Base-by-base conservation (phyloP, 2,797 vertebrate genomes). In the Lutra lutra region DNA sequence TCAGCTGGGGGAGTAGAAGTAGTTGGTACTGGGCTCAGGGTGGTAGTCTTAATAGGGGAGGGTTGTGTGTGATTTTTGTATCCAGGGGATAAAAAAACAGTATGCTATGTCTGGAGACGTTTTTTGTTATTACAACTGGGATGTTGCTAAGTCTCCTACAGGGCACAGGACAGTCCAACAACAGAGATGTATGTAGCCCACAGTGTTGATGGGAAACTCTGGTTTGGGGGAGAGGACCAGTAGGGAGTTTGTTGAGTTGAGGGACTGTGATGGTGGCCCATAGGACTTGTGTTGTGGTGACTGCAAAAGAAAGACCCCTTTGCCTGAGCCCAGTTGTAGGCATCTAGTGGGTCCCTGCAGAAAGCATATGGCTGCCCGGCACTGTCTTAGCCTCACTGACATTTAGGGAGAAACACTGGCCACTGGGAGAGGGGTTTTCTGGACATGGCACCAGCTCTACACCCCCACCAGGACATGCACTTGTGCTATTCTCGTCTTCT, bases 371-470 rank as follows among this genome's bases (percentile, higher is more conserved):
- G 79, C 58, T 68, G 17, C 38, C 80, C 21, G 3, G 32, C 4
- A 14, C 46, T 29, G 12, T 72, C 21, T 4, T 5, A 7, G 32
- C 48, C 14, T 27, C 25, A 15, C 17, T 1, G 11, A 13, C 25
- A 20, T 32, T 13, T 64, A 35, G 54, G 38, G 40, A 64, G 27
- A 11, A 75, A 10, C 73, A 18, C 27, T 2, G 7, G 73, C 27
- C 25, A 8, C 15, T 77, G 73, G 73, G 27, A 86, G 48, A 35
- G 25, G 5, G 21, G 29, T 12, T 10, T 13, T 38, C 38, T 35
- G 43, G 43, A 14, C 0, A 5, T 3, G 73, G 35, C 3, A 0
- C 7, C 40, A 43, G n/a, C 27, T 6, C 46, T 17, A 5, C 4
- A 10, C 46, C 58, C 32, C 12, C 35, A 11, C 13, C 6, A 3